Evolutionary conservation across 2,113 vertebrate species (phyloP), one percentile per base, ranked within the genome.

Genomic region (Synodontis membranacea): DNA sequence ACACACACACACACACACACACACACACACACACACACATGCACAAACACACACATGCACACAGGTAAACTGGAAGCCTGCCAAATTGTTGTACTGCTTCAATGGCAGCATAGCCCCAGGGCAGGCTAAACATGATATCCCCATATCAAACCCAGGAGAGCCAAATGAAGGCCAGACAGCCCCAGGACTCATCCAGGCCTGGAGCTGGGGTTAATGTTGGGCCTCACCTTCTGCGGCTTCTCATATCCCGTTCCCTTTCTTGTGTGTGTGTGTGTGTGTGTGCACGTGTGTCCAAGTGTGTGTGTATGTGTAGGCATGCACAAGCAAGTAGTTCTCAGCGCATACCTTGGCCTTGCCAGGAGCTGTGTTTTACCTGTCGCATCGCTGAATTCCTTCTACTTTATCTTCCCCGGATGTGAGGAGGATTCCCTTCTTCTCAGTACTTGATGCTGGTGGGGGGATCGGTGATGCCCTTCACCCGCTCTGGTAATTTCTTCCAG

Each of bases 381-480:
- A 91, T 91, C 90, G 90, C 92, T 93, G 91, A 91, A 89, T 93
- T 94, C 92, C 92, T 94, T 95, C 94, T 91, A 92, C 95, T 93
- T 95, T 94, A 95, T 96, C 94, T 95, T 93, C 93, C 95, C 94
- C 93, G 95, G 95, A 96, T 31, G 58, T 74, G 80, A 95, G 91
- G 91, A 91, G 92, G 92, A 91, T 91, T 93, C 91, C 21, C 72
- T 46, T 37, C 68, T 86, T 89, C 68, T 81, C 82, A 83, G 50
- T 34, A 46, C 37, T 60, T 60, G 39, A 74, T n/a, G 70, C 66
- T 86, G 76, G 81, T 78, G 78, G 70, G 84, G 84, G 68, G 62
- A 70, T 75, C 82, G 79, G 66, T 58, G 37, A 88, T 88, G 79
- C n/a, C 7, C 72, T 88, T 87, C 88, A 88, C 90, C 92, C 90